Evolutionary conservation across 2,888 invertebrate species (phyloP).

Genomic region (Syrista parreyssii): DNA sequence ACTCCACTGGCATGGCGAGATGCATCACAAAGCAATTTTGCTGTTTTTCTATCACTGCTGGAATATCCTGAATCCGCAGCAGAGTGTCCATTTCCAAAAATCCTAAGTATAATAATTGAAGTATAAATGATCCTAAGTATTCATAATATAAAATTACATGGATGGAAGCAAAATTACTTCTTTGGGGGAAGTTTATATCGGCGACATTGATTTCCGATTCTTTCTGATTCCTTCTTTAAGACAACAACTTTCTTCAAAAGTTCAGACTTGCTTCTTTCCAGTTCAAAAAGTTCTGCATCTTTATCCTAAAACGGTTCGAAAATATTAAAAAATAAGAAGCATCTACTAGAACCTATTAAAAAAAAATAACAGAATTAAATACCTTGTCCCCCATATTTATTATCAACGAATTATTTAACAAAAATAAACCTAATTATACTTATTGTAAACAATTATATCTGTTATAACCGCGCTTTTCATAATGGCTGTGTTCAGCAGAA

Average conservation of each 20-base stretch:
- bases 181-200: background rate
- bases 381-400: background rate
- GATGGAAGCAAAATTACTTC: background rate
- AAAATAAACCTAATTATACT: background rate
- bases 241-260: background rate
- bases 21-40: slow-evolving; percentile 20
- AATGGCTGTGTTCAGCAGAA: too few species aligned
- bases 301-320: background rate
- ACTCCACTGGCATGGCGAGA: slow-evolving; percentile 34
- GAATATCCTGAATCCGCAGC: background rate
- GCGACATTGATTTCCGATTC: background rate
- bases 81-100: background rate
- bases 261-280: background rate
- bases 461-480: background rate
- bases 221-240: background rate
- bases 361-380: background rate
- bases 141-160: background rate
- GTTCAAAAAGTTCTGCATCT: background rate
- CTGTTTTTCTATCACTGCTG: background rate
- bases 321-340: background rate
- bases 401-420: background rate
- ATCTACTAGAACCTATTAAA: background rate
- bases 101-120: background rate
- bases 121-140: background rate
- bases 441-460: background rate